Conservation (phyloP, 2,888 invertebrate species). For the Idaea dimidiata region DNA sequence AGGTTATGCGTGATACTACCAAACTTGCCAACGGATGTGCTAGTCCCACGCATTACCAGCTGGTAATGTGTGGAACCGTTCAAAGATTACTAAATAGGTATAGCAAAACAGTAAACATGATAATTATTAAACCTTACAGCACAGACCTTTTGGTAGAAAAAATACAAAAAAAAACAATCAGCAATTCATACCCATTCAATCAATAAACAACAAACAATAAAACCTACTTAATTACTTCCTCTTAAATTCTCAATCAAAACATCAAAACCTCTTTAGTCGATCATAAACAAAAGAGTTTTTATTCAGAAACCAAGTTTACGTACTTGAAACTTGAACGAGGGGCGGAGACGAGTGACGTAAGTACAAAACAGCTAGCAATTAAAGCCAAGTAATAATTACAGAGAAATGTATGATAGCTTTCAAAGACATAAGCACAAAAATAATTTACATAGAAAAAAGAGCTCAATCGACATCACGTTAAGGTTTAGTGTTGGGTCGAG, state of each 20-base stretch:
- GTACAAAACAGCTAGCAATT: conserved; percentile 69
- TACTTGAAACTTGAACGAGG: conserved; percentile 41
- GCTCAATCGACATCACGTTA: not conserved
- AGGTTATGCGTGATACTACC: too few species aligned
- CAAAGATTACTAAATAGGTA: too few species aligned
- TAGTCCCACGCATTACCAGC: too few species aligned
- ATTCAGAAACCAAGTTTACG: conserved; percentile 39
- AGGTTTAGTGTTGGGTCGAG: not conserved
- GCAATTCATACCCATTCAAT: conserved; percentile 7
- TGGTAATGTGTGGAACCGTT: too few species aligned
- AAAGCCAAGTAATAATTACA: conserved; percentile 66
- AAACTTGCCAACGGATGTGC: too few species aligned
- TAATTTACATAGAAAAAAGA: conserved; percentile 9
- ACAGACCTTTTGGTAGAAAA: not conserved
- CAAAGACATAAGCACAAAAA: conserved; percentile 25
- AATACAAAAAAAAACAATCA: conserved; percentile 12
- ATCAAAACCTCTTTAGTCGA: conserved; percentile 59
- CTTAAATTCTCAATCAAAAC: conserved; percentile 60
- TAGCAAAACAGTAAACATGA: too few species aligned
- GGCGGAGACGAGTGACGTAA: conserved; percentile 67
- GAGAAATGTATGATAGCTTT: conserved; percentile 38
- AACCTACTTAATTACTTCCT: conserved; percentile 69
- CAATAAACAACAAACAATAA: conserved; percentile 32
- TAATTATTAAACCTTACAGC: too few species aligned
- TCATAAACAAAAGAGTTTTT: conserved; percentile 71